Percentiles rank a stretch among this genome's conserved stretches.
Conservation (phyloP, 2,888 invertebrate genomes). For the Andrena dorsata region DNA sequence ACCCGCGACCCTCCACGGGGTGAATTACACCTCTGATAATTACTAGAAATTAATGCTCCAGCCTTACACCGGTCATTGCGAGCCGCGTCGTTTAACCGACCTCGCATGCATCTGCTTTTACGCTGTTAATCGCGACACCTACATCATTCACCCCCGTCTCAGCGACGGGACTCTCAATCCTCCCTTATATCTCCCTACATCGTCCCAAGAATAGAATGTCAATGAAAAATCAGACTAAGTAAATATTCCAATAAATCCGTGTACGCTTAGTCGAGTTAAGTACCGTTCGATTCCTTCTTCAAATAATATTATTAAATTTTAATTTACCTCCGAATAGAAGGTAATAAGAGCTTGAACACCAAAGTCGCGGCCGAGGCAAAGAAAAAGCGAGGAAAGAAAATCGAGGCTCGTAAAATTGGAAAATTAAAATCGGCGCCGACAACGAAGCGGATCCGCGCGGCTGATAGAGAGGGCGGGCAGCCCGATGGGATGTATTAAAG, state of each 20-base stretch:
- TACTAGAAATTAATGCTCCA: slow-evolving; percentile 82
- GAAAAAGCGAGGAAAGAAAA: not conserved
- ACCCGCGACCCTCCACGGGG: slow-evolving; percentile 81
- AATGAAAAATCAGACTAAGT: not conserved
- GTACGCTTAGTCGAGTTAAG: no score
- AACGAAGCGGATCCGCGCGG: slow-evolving; percentile 56
- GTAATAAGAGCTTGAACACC: not conserved
- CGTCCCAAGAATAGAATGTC: not conserved
- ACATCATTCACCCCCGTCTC: not conserved
- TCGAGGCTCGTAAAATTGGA: slow-evolving; percentile 65
- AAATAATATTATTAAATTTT: no score
- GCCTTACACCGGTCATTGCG: slow-evolving; percentile 74
- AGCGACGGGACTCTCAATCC: not conserved
- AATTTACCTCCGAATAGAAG: no score
- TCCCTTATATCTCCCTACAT: not conserved
- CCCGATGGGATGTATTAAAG: slow-evolving; percentile 71
- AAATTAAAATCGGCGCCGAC: slow-evolving; percentile 75
- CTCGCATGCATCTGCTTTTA: slow-evolving; percentile 65
- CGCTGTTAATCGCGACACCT: slow-evolving; percentile 57
- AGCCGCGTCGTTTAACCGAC: slow-evolving; percentile 60
- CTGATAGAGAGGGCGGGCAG: slow-evolving; percentile 27
- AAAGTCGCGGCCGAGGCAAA: not conserved
- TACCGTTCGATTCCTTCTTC: no score
- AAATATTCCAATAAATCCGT: no score
- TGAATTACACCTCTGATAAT: slow-evolving; percentile 84